Base-by-base conservation (phyloP, 2,888 invertebrate genomes). In the Unio pictorum region DNA sequence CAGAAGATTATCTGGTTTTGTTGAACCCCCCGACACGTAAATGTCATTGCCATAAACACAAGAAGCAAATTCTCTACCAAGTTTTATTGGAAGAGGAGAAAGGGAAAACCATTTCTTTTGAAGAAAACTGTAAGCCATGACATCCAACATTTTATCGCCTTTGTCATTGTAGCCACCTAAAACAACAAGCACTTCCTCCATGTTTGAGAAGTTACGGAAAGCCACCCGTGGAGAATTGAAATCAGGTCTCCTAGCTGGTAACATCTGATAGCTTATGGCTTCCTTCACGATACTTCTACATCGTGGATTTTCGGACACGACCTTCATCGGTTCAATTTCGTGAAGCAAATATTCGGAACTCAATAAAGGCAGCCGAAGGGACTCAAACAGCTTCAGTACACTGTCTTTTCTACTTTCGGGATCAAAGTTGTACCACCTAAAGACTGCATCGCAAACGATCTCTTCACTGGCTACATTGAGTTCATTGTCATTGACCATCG, bases 381-480 rank as follows among this genome's bases (percentile, higher is more conserved):
- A 75, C 60, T 81, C 80, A 55, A 86, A 80, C 26, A 86, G 70
- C 23, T 78, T 72, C 30, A 80, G 72, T 26, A 94, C 90, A 84
- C 92, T 90, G 55, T 88, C 87, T 80, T 90, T 91, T n/a, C 83
- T 68, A 5, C 34, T 68, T 34, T 92, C 88, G 71, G 93, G 92
- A 79, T 92, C 91, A 82, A 93, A 93, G 26, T 94, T 90, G 17
- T 83, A 80, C 95, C 95, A 95, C 64, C 92, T 92, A 86, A 93
- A 92, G 28, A 95, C 91, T 5, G 94, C 94, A 87, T 94, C 93
- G 88, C 94, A 95, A 57, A 94, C 94, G 65, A 93, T 91, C 89
- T 94, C 96, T 88, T 97, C 97, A 84, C 94, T 95, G 82, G 95
- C 94, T 0, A 95, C 95, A 88, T 96, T 96, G 55, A 97, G 90